Evolutionary conservation across 2,797 vertebrate genomes (phyloP), one percentile per base, ranked within the genome.

Genomic region (Emydoidea blandingii): DNA sequence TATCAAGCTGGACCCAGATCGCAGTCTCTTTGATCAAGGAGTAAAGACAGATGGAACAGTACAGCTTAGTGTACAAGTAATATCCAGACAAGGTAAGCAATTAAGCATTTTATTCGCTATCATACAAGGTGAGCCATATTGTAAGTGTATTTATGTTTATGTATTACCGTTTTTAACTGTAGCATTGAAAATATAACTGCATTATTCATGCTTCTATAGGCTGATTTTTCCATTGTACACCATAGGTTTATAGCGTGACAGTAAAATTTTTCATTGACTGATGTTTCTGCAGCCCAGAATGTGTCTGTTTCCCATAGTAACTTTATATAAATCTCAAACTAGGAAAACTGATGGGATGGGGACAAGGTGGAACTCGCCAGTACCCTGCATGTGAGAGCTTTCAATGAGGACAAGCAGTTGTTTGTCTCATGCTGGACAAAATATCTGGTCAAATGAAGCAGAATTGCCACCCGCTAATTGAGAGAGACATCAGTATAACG

Each of bases 11-110:
- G 99, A 99, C 94, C 99, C 99, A 49, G 99, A 99, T 93, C 98
- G 99, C 97, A 99, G 99, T 97, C 99, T 99, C 91, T 99, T 99
- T 94, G 99, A 99, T 97, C 99, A 99, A 98, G 99, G 99, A 96
- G 99, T 99, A 27, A 99, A 99, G 98, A 99, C 99, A 88, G 99
- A 99, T 96, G 99, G 99, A 96, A 99, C 99, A n/a, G 99, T 99
- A 92, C 99, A 99, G 96, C 99, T 99, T 95, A 99, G 99, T 92
- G 98, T 99, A 93, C 99, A 99, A 98, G 99, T 99, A 90, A 98
- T 99, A 98, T 99, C 99, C 94, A 99, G 99, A 96, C 99, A 99
- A 99, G 99, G 99, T 99, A 97, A 97, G 97, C 83, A 85, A 50
- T 50, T 49, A 37, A 1, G 8, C 50, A 62, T 53, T 93, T 94